Percentiles rank a stretch among this genome's conserved stretches.
These are phyloP conservation scores for Macrotus californicus DNA, from an alignment of 2,113 vertebrate genomes.

Conservation along the genomic window DNA sequence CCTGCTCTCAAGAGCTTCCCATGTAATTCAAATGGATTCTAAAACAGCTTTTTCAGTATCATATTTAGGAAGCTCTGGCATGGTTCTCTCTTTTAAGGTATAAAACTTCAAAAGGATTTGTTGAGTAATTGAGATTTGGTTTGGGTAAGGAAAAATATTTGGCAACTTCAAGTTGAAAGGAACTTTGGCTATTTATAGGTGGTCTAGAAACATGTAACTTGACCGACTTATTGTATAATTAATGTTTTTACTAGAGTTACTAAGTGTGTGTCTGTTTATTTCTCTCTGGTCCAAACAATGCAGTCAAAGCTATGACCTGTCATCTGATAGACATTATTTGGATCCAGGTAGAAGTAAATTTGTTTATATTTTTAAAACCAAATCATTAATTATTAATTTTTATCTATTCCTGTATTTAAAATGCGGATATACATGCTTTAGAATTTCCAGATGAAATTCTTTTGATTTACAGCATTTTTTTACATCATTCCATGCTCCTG, in stretches of 20 bases:
- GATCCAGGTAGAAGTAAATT: neutral
- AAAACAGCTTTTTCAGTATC: neutral
- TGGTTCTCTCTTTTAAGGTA: neutral
- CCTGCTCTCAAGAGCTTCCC: neutral
- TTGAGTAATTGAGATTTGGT: constrained; percentile 29
- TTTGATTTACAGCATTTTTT: neutral
- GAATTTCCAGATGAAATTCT: neutral
- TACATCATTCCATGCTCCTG: neutral
- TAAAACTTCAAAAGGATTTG: neutral
- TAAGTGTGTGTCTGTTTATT: constrained; percentile 33
- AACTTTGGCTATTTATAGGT: constrained; percentile 47
- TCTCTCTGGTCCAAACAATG: neutral
- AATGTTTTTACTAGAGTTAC: constrained; percentile 67
- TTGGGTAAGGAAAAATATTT: constrained; percentile 50
- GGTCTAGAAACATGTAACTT: constrained; percentile 59
- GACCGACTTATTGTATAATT: constrained; percentile 55
- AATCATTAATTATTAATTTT: neutral
- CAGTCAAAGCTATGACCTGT: neutral
- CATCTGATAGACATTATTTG: constrained; percentile 7
- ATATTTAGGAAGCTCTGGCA: neutral
- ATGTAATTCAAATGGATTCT: neutral
- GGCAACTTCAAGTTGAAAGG: constrained; percentile 31
- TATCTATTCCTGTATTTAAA: neutral
- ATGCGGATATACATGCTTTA: neutral
- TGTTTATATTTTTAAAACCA: neutral